phyloP scores from a whole-genome alignment of 1,140 invertebrate genomes.

The Elysia chlorotica region DNA sequence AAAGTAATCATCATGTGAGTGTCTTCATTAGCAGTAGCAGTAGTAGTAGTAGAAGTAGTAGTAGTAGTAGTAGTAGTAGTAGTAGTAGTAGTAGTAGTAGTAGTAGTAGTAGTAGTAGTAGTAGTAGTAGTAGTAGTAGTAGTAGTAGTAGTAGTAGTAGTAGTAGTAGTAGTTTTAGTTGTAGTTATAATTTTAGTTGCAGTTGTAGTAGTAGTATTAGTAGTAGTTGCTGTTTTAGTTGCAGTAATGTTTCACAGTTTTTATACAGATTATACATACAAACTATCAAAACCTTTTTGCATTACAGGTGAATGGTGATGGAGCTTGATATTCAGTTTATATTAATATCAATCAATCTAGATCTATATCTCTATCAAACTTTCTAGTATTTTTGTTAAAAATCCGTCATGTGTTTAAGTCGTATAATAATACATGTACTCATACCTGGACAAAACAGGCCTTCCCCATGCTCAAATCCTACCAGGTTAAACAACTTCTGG shows the following conservation, averaged over 20 bases:
- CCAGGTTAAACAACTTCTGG: slow-evolving; percentile 91
- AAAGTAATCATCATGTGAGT: background rate
- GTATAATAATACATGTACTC: background rate
- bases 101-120: background rate
- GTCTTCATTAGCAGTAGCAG: background rate
- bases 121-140: background rate
- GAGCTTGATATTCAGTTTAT: background rate
- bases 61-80: background rate
- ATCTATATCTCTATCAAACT: background rate
- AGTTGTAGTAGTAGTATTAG: background rate
- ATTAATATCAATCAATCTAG: background rate
- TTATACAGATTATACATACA: background rate
- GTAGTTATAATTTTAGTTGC: background rate
- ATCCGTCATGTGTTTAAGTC: too few relatives aligned
- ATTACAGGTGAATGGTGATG: background rate
- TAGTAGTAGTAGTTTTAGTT: background rate
- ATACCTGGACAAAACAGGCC: slow-evolving; percentile 89
- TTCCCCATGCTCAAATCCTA: slow-evolving; percentile 88
- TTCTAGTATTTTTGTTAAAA: too few relatives aligned
- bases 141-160: background rate
- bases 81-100: background rate
- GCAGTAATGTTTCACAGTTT: too few relatives aligned
- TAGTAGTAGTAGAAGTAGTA: background rate
- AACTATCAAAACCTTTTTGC: background rate
- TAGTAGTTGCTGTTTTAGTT: too few relatives aligned